phyloP scores from a whole-genome alignment of 1,140 invertebrate genomes.

The Anadara kagoshimensis region DNA sequence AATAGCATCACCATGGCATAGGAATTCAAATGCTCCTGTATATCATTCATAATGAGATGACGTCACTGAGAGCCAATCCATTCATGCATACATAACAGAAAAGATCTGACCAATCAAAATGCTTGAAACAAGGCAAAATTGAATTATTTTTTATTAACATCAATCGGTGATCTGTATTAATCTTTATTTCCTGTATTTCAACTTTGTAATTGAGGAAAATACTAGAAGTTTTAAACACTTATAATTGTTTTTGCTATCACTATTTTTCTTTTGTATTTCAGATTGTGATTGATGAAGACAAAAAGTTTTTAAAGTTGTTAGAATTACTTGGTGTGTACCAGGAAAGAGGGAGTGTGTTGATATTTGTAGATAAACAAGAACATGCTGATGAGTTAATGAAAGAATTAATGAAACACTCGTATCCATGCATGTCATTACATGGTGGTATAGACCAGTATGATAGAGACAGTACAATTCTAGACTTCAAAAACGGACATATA shows the following conservation, averaged over 20 bases:
- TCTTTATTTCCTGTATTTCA: neutral
- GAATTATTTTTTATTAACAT: too few relatives aligned
- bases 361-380: constrained; percentile 99
- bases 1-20: too few relatives aligned
- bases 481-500: constrained; percentile 95
- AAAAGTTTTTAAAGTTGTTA: constrained; percentile 97
- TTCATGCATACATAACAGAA: too few relatives aligned
- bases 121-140: too few relatives aligned
- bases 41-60: too few relatives aligned
- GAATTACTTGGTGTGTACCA: constrained; percentile 96
- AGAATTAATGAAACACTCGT: constrained; percentile 96
- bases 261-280: constrained; percentile 35
- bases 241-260: neutral
- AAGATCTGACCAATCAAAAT: too few relatives aligned
- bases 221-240: neutral
- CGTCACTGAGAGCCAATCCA: too few relatives aligned
- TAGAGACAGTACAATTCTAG: constrained; percentile 96
- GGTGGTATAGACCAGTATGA: constrained; percentile 99
- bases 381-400: constrained; percentile 94
- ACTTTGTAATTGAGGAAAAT: neutral
- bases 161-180: neutral
- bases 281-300: constrained; percentile 92
- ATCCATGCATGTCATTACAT: constrained; percentile 97
- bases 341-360: constrained; percentile 93
- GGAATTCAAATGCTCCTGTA: too few relatives aligned